Evolutionary conservation across 2,113 vertebrate genomes (phyloP).

Genomic region (rabbit (Oryctolagus cuniculus)): DNA sequence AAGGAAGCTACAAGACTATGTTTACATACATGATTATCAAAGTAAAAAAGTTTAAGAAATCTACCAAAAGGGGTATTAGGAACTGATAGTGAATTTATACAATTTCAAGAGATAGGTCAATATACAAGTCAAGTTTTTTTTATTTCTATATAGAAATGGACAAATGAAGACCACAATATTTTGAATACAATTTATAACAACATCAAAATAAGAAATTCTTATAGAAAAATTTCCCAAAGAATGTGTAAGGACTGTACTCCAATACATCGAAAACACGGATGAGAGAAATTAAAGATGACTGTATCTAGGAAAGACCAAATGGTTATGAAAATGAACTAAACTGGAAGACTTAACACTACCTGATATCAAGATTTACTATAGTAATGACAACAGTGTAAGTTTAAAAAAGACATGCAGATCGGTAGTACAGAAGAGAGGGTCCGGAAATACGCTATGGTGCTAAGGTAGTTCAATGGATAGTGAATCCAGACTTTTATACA

Average conservation of each 20-base stretch:
- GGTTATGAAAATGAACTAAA: slow-evolving; percentile 25
- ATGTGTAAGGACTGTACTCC: not conserved
- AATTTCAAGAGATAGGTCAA: not conserved
- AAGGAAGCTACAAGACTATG: not conserved
- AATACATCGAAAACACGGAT: not conserved
- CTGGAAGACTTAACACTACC: not conserved
- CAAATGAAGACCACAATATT: not conserved
- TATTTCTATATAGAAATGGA: not conserved
- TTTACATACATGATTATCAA: not conserved
- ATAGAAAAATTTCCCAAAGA: not conserved
- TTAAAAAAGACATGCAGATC: not conserved
- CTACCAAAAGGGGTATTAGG: not conserved
- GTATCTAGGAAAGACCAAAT: not conserved
- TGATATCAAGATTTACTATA: not conserved
- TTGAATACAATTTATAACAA: not conserved
- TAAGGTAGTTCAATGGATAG: not conserved
- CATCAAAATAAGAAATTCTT: not conserved
- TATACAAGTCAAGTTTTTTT: not conserved
- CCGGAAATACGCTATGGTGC: not conserved
- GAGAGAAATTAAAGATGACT: slow-evolving; percentile 3
- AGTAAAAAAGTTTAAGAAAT: slow-evolving; percentile 10
- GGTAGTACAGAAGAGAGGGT: not conserved
- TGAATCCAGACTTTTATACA: not conserved
- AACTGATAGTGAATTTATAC: not conserved
- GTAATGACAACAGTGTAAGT: not conserved